Conservation (phyloP, 2,113 vertebrate species). For the Dipodomys spectabilis region DNA sequence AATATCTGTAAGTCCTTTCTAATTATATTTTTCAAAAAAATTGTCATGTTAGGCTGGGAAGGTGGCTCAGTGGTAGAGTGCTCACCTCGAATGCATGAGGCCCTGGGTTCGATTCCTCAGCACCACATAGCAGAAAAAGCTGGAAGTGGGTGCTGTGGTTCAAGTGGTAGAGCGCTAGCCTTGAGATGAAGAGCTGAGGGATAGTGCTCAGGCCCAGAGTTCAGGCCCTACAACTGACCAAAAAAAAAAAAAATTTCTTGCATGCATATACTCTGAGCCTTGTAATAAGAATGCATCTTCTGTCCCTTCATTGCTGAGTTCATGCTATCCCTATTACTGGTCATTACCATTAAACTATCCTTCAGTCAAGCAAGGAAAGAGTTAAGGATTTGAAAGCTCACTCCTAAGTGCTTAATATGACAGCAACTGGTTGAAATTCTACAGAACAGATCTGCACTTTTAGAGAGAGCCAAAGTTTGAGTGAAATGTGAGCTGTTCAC, state of each 20-base stretch:
- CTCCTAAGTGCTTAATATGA: background rate
- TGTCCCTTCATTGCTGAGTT: conserved; percentile 16
- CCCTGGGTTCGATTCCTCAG: too few species aligned
- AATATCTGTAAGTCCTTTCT: conserved; percentile 23
- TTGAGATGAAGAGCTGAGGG: too few species aligned
- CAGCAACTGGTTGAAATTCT: conserved; percentile 49
- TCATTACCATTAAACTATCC: conserved; percentile 4
- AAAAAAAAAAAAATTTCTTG: background rate
- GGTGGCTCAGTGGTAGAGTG: too few species aligned
- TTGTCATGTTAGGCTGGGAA: background rate
- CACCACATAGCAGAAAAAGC: too few species aligned
- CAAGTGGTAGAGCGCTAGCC: too few species aligned
- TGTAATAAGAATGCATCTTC: conserved; percentile 31
- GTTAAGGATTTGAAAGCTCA: conserved; percentile 60
- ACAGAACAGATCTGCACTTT: conserved; percentile 35
- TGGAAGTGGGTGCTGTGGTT: too few species aligned
- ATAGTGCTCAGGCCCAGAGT: too few species aligned
- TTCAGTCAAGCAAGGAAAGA: conserved; percentile 27
- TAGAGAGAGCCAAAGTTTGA: conserved; percentile 46
- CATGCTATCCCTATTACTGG: background rate
- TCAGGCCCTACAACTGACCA: too few species aligned
- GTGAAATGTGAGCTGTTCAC: conserved; percentile 47
- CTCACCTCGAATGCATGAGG: too few species aligned
- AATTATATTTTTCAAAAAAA: background rate
- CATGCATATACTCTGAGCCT: background rate